These are phyloP conservation scores for Thalassarche chlororhynchos DNA, from an alignment of 2,113 vertebrate species.

Conservation along the genomic window DNA sequence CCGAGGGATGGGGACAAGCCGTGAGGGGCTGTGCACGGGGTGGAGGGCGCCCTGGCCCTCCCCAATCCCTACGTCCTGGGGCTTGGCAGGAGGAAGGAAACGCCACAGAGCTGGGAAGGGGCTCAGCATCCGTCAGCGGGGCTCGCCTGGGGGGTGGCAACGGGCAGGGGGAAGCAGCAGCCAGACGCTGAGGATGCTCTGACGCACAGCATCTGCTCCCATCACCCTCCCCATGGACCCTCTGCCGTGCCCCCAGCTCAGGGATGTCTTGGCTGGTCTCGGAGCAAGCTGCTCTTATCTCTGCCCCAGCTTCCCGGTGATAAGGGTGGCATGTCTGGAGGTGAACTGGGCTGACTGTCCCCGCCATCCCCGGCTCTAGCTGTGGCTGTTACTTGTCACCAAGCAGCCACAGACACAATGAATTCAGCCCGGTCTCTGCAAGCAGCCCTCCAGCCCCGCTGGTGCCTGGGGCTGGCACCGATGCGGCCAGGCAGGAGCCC, in stretches of 20 bases:
- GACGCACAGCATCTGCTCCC: fast-evolving
- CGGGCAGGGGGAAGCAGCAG: background rate
- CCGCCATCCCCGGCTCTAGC: background rate
- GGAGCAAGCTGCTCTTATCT: background rate
- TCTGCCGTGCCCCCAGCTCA: background rate
- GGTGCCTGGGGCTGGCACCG: background rate
- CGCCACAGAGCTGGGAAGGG: background rate
- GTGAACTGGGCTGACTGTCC: background rate
- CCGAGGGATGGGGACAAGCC: background rate
- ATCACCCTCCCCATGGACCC: background rate
- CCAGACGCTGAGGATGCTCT: fast-evolving
- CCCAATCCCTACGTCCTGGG: fast-evolving
- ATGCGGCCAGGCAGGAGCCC: background rate
- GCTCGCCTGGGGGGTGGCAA: background rate
- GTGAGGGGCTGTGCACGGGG: fast-evolving
- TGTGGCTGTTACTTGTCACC: background rate
- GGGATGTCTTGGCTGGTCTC: background rate
- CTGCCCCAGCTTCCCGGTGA: background rate
- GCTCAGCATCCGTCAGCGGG: background rate
- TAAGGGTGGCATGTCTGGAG: constrained; percentile 25
- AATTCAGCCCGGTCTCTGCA: background rate
- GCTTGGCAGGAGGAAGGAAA: background rate
- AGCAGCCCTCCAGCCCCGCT: background rate
- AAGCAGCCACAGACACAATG: background rate
- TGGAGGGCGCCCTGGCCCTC: background rate